These are phyloP conservation scores for Yponomeuta cagnagella DNA, from an alignment of 2,888 invertebrate species.

Conservation along the genomic window DNA sequence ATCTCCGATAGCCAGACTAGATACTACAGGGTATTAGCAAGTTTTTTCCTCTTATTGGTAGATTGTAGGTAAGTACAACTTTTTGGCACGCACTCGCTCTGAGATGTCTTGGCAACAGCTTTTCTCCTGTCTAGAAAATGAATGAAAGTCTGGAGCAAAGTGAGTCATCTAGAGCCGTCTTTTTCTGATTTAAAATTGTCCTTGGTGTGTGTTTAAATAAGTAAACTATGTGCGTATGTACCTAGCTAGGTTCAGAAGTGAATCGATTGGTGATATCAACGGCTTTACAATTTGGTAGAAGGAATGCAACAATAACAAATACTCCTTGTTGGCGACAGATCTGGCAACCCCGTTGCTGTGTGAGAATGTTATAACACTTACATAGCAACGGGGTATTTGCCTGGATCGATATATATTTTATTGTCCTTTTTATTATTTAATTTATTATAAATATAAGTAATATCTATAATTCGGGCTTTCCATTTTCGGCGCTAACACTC, in stretches of 20 bases:
- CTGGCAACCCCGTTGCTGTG: too few species aligned
- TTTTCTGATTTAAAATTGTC: slow-evolving; percentile 22
- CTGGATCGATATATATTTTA: too few species aligned
- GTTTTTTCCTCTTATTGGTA: too few species aligned
- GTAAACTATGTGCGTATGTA: background rate
- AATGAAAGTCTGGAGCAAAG: slow-evolving; percentile 61
- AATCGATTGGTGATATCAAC: background rate
- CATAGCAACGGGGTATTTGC: too few species aligned
- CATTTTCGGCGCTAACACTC: too few species aligned
- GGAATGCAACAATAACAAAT: too few species aligned
- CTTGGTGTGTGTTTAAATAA: slow-evolving; percentile 28
- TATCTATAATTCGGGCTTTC: too few species aligned
- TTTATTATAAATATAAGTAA: too few species aligned
- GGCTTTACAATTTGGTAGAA: background rate
- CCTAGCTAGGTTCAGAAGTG: background rate
- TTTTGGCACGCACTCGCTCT: slow-evolving; percentile 58
- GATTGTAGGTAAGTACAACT: slow-evolving; percentile 32
- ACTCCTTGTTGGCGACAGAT: too few species aligned
- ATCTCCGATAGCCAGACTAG: slow-evolving; percentile 41
- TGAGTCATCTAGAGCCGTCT: slow-evolving; percentile 38
- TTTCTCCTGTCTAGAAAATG: slow-evolving; percentile 64
- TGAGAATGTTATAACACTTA: too few species aligned
- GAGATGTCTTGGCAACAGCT: slow-evolving; percentile 64
- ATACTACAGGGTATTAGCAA: slow-evolving; percentile 30
- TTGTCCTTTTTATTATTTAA: too few species aligned